A percentile compares a stretch with the other conserved stretches of the same genome.
Conservation (phyloP, 2,797 vertebrate genomes). For the Cynopterus sphinx region DNA sequence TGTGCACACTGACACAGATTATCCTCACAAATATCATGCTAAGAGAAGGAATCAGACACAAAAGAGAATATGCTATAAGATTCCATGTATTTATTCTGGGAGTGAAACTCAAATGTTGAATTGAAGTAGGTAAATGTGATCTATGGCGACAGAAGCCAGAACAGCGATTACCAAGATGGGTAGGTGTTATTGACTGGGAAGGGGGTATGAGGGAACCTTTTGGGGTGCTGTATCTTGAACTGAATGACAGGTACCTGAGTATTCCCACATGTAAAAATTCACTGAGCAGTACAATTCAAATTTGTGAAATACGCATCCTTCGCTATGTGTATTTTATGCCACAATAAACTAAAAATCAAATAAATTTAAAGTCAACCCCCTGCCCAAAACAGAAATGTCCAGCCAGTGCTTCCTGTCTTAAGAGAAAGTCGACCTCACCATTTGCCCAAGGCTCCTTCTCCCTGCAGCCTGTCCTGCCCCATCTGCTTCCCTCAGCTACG, state of each 20-base stretch:
- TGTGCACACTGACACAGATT: background rate
- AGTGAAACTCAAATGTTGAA: background rate
- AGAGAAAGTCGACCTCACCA: background rate
- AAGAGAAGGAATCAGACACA: background rate
- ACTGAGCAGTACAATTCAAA: background rate
- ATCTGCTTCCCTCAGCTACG: background rate
- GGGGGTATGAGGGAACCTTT: background rate
- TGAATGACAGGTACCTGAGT: background rate
- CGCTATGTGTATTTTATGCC: background rate
- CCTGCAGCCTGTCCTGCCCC: background rate
- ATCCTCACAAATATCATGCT: background rate
- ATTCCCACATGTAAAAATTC: background rate
- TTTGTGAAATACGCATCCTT: background rate
- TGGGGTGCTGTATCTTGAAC: background rate
- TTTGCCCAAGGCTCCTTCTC: background rate
- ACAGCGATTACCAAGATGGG: background rate
- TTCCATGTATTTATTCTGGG: background rate
- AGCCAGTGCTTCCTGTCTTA: background rate
- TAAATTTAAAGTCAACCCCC: background rate
- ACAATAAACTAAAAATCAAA: background rate
- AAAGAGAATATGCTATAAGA: background rate
- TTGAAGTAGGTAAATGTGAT: background rate
- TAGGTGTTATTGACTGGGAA: background rate
- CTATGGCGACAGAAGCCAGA: background rate
- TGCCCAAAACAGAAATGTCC: background rate